A percentile compares a stretch with the other conserved stretches of the same genome.
Evolutionary conservation across 2,113 vertebrate genomes (phyloP).

Genomic region (Mormyrus iriodes): DNA sequence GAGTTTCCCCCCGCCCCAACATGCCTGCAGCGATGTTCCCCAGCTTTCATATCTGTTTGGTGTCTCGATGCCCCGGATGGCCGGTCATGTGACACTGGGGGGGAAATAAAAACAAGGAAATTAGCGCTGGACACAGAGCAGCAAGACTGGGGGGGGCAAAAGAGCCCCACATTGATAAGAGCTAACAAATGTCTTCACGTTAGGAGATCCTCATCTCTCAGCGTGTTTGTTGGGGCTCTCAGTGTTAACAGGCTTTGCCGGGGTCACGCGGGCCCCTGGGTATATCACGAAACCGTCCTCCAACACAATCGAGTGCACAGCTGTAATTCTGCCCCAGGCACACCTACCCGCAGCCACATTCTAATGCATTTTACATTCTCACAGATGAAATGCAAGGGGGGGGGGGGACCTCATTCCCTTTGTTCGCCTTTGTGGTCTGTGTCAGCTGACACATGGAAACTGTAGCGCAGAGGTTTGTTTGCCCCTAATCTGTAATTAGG

Average conservation of each 20-base stretch:
- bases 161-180: conserved; percentile 23
- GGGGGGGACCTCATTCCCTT: conserved; percentile 27
- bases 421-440: conserved; percentile 44
- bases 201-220: conserved; percentile 33
- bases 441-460: conserved; percentile 56
- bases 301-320: conserved; percentile 57
- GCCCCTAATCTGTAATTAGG: conserved; percentile 57
- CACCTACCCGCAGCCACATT: conserved; percentile 64
- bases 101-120: conserved; percentile 48
- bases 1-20: conserved; percentile 9
- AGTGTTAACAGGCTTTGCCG: conserved; percentile 58
- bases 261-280: conserved; percentile 59
- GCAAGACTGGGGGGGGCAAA: background rate
- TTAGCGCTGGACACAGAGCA: conserved; percentile 31
- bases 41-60: conserved; percentile 41
- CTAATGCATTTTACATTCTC: conserved; percentile 70
- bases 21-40: conserved; percentile 45
- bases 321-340: conserved; percentile 58
- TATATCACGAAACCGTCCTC: conserved; percentile 60
- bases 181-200: background rate
- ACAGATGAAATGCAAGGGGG: conserved; percentile 51
- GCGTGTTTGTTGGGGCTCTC: conserved; percentile 43
- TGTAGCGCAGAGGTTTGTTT: conserved; percentile 43
- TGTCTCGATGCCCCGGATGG: conserved; percentile 36
- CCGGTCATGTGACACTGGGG: conserved; percentile 46